These are phyloP conservation scores for Rhabditophanes sp. DNA, from an alignment of 2,888 invertebrate genomes.

Conservation along the genomic window DNA sequence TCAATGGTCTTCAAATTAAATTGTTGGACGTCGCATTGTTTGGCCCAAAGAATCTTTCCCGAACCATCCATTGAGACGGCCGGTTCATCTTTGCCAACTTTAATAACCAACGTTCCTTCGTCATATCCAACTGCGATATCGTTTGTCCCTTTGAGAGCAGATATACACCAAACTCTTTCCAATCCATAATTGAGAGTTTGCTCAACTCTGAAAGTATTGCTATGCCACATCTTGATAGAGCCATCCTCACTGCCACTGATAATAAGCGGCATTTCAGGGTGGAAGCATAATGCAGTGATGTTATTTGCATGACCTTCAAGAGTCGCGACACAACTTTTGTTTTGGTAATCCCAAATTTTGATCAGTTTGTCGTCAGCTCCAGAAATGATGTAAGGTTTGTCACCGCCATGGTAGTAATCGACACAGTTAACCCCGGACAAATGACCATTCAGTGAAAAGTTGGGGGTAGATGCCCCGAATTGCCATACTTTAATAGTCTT, in stretches of 20 bases:
- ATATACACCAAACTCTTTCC: conserved; percentile 91
- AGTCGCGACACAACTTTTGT: conserved; percentile 96
- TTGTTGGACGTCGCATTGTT: conserved; percentile 88
- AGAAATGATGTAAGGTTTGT: conserved; percentile 94
- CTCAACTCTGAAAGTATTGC: conserved; percentile 70
- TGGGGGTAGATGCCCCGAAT: conserved; percentile 83
- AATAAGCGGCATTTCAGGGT: conserved; percentile 89
- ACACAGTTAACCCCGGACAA: conserved; percentile 96
- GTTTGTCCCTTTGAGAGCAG: conserved; percentile 45
- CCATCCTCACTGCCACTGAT: conserved; percentile 72
- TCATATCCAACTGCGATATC: conserved; percentile 83
- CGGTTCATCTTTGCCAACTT: conserved; percentile 87
- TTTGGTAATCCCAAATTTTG: conserved; percentile 98
- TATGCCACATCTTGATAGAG: conserved; percentile 82
- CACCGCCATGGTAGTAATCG: conserved; percentile 95
- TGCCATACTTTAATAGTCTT: conserved; percentile 97
- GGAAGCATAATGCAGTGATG: conserved; percentile 74
- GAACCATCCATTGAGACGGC: conserved; percentile 92
- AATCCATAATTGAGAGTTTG: conserved; percentile 91
- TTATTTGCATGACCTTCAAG: conserved; percentile 91
- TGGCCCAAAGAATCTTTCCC: conserved; percentile 97
- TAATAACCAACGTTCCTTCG: conserved; percentile 84
- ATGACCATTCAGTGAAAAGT: conserved; percentile 90
- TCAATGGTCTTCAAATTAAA: conserved; percentile 42
- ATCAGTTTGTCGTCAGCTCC: conserved; percentile 93